phyloP scores from a whole-genome alignment of 2,888 invertebrate genomes.

The Melanotus villosus region DNA sequence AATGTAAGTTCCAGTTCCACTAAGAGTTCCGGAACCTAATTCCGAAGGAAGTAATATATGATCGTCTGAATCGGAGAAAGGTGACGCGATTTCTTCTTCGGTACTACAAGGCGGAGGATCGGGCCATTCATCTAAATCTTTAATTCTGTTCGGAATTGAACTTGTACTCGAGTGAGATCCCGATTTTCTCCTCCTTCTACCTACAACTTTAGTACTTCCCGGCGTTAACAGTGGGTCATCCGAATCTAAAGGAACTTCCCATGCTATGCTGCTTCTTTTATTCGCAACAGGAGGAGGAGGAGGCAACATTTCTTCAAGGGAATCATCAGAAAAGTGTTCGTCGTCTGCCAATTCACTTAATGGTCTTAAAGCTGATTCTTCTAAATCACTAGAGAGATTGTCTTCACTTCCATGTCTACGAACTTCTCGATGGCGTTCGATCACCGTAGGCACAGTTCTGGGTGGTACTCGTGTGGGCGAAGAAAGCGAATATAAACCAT shows the following conservation, averaged over 20 bases:
- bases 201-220: conserved; percentile 67
- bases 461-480: conserved; percentile 76
- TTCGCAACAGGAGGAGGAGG: conserved; percentile 73
- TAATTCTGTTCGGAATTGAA: conserved; percentile 78
- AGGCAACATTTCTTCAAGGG: conserved; percentile 82
- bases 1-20: conserved; percentile 83
- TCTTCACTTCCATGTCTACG: conserved; percentile 71
- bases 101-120: conserved; percentile 80
- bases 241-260: conserved; percentile 87
- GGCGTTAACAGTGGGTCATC: conserved; percentile 80
- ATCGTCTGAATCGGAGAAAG: conserved; percentile 76
- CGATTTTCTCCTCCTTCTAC: conserved; percentile 59
- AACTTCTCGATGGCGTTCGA: conserved; percentile 86
- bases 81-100: conserved; percentile 78
- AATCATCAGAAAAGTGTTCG: conserved; percentile 87
- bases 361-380: conserved; percentile 61
- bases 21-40: conserved; percentile 68
- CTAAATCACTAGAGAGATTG: conserved; percentile 64
- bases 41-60: conserved; percentile 61
- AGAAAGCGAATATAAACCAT: conserved; percentile 73
- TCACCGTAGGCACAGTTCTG: conserved; percentile 78
- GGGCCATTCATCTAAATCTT: conserved; percentile 83
- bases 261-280: conserved; percentile 87
- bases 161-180: conserved; percentile 78
- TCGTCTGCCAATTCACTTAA: conserved; percentile 69